phyloP scores from a whole-genome alignment of 2,888 invertebrate species.

The Rhabditoides inermis region DNA sequence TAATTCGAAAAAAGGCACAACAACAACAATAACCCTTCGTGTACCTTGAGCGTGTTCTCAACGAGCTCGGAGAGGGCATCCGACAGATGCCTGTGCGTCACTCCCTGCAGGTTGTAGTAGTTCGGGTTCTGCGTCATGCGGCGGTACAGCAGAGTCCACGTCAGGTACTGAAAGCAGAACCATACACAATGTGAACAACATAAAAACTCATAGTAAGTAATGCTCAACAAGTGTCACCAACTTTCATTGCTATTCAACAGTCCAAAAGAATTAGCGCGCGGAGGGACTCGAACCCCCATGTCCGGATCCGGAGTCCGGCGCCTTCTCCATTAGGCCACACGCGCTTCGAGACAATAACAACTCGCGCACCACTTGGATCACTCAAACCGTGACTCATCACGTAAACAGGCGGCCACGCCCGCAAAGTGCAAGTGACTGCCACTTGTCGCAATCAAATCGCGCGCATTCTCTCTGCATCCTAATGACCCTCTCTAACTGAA shows the following conservation, averaged over 20 bases:
- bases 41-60: slow-evolving; percentile 82
- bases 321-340: slow-evolving; percentile 28
- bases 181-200: too few species aligned
- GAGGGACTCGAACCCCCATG: slow-evolving; percentile 28
- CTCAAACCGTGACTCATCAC: too few species aligned
- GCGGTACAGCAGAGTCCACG: slow-evolving; percentile 96
- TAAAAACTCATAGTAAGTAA: too few species aligned
- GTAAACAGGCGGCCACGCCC: too few species aligned
- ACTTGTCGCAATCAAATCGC: too few species aligned
- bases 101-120: slow-evolving; percentile 84
- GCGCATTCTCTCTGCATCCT: too few species aligned
- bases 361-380: too few species aligned
- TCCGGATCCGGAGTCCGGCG: slow-evolving; percentile 23
- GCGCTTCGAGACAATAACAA: slow-evolving; percentile 5
- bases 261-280: slow-evolving; percentile 13
- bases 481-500: too few species aligned
- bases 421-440: too few species aligned
- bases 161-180: slow-evolving; percentile 65
- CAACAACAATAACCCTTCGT: too few species aligned
- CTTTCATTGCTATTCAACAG: not conserved
- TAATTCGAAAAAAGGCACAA: slow-evolving; percentile 67
- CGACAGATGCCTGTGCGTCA: slow-evolving; percentile 70
- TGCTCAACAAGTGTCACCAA: too few species aligned
- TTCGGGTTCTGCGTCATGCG: slow-evolving; percentile 97
- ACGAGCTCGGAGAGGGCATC: slow-evolving; percentile 96